phyloP scores from a whole-genome alignment of 2,113 vertebrate species.

The Megaleporinus macrocephalus region DNA sequence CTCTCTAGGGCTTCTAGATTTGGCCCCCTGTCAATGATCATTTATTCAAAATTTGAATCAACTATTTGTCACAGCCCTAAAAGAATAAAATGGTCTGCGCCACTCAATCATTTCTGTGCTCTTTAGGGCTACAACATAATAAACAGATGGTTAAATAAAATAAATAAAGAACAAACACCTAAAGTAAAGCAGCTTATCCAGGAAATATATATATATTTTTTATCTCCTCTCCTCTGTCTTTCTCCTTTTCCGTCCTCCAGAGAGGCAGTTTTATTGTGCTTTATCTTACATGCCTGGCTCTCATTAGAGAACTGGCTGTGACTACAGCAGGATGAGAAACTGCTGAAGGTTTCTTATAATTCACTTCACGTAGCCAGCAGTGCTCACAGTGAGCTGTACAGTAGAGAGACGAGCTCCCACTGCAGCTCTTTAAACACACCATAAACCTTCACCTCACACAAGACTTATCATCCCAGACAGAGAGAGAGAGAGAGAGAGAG shows the following conservation, averaged over 20 bases:
- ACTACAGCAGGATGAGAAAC: not conserved
- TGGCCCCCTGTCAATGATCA: too few relatives aligned
- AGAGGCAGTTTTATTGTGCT: not conserved
- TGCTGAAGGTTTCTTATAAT: conserved; percentile 8
- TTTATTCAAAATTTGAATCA: too few relatives aligned
- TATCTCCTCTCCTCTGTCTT: too few relatives aligned
- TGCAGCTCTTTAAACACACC: not conserved
- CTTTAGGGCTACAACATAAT: too few relatives aligned
- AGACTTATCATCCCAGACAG: not conserved
- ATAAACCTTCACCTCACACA: not conserved
- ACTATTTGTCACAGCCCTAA: too few relatives aligned
- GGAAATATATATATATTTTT: not conserved
- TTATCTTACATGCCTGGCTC: not conserved
- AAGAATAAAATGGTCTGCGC: too few relatives aligned
- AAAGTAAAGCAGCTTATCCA: not conserved
- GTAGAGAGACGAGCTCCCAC: not conserved
- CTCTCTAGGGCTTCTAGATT: too few relatives aligned
- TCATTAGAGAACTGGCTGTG: not conserved
- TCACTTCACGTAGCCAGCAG: not conserved
- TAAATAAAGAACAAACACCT: not conserved
- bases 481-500: not conserved
- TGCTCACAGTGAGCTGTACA: not conserved
- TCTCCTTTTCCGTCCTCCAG: not conserved
- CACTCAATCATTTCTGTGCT: too few relatives aligned
- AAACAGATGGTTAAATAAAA: too few relatives aligned